phyloP scores from a whole-genome alignment of 2,113 vertebrate genomes.

The Ceyx melanurus region DNA sequence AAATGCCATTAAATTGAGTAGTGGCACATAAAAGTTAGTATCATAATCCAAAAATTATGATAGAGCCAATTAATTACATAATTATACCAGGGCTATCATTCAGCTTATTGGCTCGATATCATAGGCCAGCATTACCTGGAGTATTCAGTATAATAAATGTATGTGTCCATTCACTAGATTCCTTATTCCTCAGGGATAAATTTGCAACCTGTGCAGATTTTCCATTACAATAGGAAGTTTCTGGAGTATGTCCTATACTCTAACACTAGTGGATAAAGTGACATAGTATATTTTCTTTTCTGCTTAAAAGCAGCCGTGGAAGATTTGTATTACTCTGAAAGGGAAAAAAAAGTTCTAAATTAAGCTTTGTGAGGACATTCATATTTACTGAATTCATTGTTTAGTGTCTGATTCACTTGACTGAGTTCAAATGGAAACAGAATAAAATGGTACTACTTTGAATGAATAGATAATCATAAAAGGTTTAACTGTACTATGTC shows the following conservation, averaged over 20 bases:
- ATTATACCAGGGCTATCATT: constrained; percentile 29
- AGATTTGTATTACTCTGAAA: constrained; percentile 3
- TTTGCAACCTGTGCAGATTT: constrained; percentile 25
- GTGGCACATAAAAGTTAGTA: constrained; percentile 52
- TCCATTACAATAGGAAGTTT: constrained; percentile 39
- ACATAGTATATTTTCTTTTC: constrained; percentile 22
- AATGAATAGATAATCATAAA: constrained; percentile 43
- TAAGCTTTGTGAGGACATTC: not conserved
- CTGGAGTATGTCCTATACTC: not conserved
- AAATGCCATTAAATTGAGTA: constrained; percentile 63
- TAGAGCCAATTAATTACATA: constrained; percentile 63
- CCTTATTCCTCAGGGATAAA: constrained; percentile 11
- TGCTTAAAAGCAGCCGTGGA: constrained; percentile 38
- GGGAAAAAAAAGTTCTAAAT: constrained; percentile 34
- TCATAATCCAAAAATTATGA: constrained; percentile 66
- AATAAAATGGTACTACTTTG: constrained; percentile 22
- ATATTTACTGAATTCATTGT: constrained; percentile 32
- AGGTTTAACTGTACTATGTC: constrained; percentile 27
- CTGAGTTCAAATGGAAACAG: constrained; percentile 30
- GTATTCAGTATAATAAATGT: not conserved
- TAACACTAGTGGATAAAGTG: not conserved
- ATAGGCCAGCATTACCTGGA: constrained; percentile 9
- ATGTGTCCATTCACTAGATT: constrained; percentile 7
- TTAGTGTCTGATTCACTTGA: constrained; percentile 31
- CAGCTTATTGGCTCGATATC: constrained; percentile 7